phyloP scores from a whole-genome alignment of 2,113 vertebrate species.

The Pandion haliaetus region DNA sequence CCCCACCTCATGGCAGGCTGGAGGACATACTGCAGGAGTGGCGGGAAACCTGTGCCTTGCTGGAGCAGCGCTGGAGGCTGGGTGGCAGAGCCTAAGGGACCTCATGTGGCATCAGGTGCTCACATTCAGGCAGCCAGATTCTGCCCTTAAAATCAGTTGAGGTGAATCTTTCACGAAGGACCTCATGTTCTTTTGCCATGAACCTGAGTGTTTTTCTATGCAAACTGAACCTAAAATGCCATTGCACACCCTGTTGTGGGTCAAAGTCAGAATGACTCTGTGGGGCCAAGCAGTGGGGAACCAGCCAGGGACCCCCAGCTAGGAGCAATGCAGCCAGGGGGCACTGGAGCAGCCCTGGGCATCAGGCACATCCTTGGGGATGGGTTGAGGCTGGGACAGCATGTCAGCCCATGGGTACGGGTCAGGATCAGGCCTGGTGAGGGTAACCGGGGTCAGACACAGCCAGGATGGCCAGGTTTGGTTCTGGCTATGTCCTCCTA shows the following conservation, averaged over 20 bases:
- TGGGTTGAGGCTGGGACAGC: accelerated
- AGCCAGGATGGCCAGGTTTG: neutral
- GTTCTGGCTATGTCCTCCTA: neutral
- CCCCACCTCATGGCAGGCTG: neutral
- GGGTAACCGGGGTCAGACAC: neutral
- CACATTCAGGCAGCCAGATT: neutral
- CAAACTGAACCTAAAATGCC: neutral
- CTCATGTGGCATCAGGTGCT: neutral
- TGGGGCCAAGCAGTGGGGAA: neutral
- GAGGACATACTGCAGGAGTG: neutral
- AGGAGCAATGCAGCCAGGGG: neutral
- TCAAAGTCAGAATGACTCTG: neutral
- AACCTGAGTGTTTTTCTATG: neutral
- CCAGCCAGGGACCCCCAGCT: neutral
- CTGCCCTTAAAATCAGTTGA: neutral
- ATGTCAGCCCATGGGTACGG: neutral
- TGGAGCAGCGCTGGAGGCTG: neutral
- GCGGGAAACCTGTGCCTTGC: neutral
- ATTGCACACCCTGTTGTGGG: neutral
- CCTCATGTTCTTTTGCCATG: neutral
- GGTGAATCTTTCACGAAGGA: neutral
- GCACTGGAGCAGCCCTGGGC: neutral
- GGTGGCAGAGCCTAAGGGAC: neutral
- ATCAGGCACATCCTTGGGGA: neutral
- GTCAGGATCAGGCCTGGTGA: neutral